Evolutionary conservation across 2,888 invertebrate genomes (phyloP), one percentile per base, ranked within the genome.

Genomic region (Parnassius mnemosyne): DNA sequence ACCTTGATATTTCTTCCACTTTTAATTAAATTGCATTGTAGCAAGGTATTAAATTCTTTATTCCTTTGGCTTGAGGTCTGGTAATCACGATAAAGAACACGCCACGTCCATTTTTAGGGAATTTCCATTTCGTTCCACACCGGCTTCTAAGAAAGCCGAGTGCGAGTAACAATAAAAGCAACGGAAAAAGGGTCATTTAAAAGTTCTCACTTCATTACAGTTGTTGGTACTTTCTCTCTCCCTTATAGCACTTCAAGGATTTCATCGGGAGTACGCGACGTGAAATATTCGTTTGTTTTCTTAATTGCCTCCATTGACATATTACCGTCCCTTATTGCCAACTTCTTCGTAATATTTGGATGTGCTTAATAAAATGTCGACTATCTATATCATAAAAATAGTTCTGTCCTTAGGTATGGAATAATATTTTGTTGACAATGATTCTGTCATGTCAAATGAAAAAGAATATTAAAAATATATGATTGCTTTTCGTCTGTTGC

Each of bases 201-300:
- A 58, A 57, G 57, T 64, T 43, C n/a, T 43, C 51, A 54, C 52
- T 58, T 61, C 42, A 25, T 58, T 50, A 62, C 13, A 42, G 41
- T 61, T 42, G 34, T 53, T 50, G 43, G 55, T 61, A 50, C 12
- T 60, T 53, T 44, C 46, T 51, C 41, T 10, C 42, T 42, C 51
- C 52, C 54, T 49, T 53, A 34, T 41, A 44, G 66, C 67, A 69
- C 68, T 68, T 63, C 53, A 63, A 56, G 57, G 66, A 60, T 63
- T 71, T 73, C 69, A 53, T 46, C 12, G 60, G 50, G 61, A 58
- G 59, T 60, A 61, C 61, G 57, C 65, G 49, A 60, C 66, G 61
- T 58, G 66, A 71, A 76, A 74, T 74, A 69, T 66, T 73, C 71
- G 66, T 64, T 67, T 60, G 60, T 75, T 76, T 69, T 54, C 59